Percentiles rank a stretch among this genome's conserved stretches.
Evolutionary conservation across 1,140 invertebrate species (phyloP).

Genomic region (Formica selysi): DNA sequence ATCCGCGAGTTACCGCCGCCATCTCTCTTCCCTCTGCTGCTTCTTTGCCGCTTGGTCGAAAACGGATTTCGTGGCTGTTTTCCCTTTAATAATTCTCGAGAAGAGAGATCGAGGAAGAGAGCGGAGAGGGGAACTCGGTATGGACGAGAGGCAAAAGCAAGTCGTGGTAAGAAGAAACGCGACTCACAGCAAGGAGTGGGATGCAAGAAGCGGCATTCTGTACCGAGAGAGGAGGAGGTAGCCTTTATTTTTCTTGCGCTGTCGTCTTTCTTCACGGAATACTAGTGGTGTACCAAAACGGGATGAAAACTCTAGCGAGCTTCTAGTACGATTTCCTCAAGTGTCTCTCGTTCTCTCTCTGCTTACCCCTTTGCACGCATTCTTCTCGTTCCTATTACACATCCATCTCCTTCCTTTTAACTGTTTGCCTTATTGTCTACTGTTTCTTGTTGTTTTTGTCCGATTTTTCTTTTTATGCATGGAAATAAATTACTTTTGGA

Average conservation of each 20-base stretch:
- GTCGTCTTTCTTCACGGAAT: conserved; percentile 62
- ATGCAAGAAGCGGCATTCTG: conserved; percentile 42
- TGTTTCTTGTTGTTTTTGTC: conserved; percentile 5
- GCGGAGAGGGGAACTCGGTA: not conserved
- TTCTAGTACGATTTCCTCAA: conserved; percentile 74
- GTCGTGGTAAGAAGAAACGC: conserved; percentile 42
- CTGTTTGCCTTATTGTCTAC: conserved; percentile 21
- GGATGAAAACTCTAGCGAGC: conserved; percentile 71
- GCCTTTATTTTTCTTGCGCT: conserved; percentile 72
- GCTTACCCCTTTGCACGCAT: conserved; percentile 53
- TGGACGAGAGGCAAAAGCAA: conserved; percentile 46
- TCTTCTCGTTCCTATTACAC: conserved; percentile 7
- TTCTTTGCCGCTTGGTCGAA: not conserved
- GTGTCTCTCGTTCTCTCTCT: conserved; percentile 62
- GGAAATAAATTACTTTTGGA: conserved; percentile 40
- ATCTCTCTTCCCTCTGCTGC: not conserved
- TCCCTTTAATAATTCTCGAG: conserved; percentile 71
- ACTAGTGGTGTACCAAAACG: conserved; percentile 67
- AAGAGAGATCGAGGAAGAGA: conserved; percentile 22
- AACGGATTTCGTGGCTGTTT: conserved; percentile 69
- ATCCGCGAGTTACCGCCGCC: conserved; percentile 40
- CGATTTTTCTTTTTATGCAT: conserved; percentile 3
- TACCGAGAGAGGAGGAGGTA: conserved; percentile 35
- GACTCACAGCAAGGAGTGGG: conserved; percentile 22
- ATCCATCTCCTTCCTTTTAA: conserved; percentile 35